phyloP scores from a whole-genome alignment of 1,140 invertebrate genomes.

The Apis mellifera region DNA sequence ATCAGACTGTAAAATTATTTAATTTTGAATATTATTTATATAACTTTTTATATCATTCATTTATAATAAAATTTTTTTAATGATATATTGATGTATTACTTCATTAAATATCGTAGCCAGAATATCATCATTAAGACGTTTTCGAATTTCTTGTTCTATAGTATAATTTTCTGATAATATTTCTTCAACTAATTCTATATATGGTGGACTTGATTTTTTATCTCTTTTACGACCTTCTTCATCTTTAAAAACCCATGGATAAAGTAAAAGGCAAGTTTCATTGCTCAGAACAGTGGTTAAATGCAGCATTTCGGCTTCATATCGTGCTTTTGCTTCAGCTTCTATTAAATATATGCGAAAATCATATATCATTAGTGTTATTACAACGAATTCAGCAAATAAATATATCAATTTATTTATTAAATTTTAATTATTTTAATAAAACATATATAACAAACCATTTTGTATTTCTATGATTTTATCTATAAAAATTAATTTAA shows the following conservation, averaged over 20 bases:
- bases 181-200: constrained; percentile 75
- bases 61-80: background rate
- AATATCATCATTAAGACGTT: constrained; percentile 71
- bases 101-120: constrained; percentile 72
- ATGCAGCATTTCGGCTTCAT: constrained; percentile 76
- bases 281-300: constrained; percentile 63
- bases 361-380: background rate
- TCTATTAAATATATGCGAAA: constrained; percentile 55
- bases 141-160: constrained; percentile 74
- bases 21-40: background rate
- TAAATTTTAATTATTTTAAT: background rate
- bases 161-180: constrained; percentile 70
- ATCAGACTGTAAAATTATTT: constrained; percentile 62
- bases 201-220: constrained; percentile 75
- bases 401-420: too few relatives aligned
- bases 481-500: too few relatives aligned
- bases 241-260: constrained; percentile 79
- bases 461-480: background rate
- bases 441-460: background rate
- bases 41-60: too few relatives aligned
- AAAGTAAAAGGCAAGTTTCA: constrained; percentile 76
- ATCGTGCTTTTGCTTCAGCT: constrained; percentile 69
- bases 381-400: background rate
- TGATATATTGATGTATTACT: constrained; percentile 51
- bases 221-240: constrained; percentile 77